Evolutionary conservation across 2,888 invertebrate species (phyloP).

Genomic region (Papilio gigon): DNA sequence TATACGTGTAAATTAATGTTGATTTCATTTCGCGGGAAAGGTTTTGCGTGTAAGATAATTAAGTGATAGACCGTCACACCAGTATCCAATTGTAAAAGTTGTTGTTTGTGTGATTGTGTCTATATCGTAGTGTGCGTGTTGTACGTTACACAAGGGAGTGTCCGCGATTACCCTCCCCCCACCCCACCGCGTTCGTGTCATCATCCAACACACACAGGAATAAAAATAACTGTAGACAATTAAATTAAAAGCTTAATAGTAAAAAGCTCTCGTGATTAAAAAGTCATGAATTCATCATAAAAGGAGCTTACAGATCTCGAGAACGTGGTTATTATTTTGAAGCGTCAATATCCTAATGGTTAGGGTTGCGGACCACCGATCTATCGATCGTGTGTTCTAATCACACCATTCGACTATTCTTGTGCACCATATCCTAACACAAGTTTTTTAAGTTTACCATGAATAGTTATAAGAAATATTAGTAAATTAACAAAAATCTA

Average conservation of each 20-base stretch:
- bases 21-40: slow-evolving; percentile 63
- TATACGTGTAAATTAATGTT: slow-evolving; percentile 40
- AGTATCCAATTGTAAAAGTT: slow-evolving; percentile 59
- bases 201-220: slow-evolving; percentile 42
- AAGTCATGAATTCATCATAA: slow-evolving; percentile 28
- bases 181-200: slow-evolving; percentile 22
- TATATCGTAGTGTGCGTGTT: slow-evolving; percentile 53
- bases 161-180: slow-evolving; percentile 50
- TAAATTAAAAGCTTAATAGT: slow-evolving; percentile 23
- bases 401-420: too few species aligned
- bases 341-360: too few species aligned
- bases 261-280: slow-evolving; percentile 46
- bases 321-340: not conserved
- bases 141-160: slow-evolving; percentile 57
- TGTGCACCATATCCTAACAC: too few species aligned
- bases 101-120: slow-evolving; percentile 45
- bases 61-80: slow-evolving; percentile 60
- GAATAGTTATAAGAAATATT: too few species aligned
- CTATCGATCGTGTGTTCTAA: too few species aligned
- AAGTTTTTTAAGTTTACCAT: too few species aligned
- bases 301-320: not conserved
- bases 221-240: slow-evolving; percentile 33
- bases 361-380: too few species aligned
- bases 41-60: slow-evolving; percentile 58
- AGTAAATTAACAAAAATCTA: too few species aligned